Percentiles rank a stretch among this genome's conserved stretches.
Conservation (phyloP, 1,140 invertebrate species). For the Chymomyza costata region DNA sequence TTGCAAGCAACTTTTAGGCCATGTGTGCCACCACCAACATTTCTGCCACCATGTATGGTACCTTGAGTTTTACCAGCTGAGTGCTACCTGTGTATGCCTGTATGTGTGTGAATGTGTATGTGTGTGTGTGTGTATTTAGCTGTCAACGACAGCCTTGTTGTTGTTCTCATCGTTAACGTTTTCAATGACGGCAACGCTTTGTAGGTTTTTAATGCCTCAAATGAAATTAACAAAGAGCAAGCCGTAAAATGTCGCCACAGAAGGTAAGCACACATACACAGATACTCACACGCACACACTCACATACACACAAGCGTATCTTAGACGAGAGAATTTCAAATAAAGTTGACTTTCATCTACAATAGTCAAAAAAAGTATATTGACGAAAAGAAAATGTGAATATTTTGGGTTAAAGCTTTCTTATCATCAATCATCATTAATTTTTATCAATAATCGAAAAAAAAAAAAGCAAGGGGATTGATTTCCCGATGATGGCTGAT, state of each 20-base stretch:
- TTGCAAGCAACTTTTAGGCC: neutral
- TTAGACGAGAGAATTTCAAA: conserved; percentile 61
- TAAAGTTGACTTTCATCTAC: conserved; percentile 39
- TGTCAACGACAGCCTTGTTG: conserved; percentile 47
- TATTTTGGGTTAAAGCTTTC: conserved; percentile 43
- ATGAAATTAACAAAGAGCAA: conserved; percentile 72
- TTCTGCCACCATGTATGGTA: no score
- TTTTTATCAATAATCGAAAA: no score
- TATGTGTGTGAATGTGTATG: conserved; percentile 6
- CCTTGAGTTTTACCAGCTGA: no score
- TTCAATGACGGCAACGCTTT: conserved; percentile 12
- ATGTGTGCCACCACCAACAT: no score
- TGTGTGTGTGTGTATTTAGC: conserved; percentile 52
- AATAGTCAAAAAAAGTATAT: conserved; percentile 10
- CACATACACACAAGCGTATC: conserved; percentile 19
- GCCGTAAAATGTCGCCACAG: conserved; percentile 68
- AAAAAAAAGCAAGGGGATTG: no score
- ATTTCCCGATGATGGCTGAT: no score
- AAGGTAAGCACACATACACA: conserved; percentile 39
- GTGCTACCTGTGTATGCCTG: conserved; percentile 1
- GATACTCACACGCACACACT: conserved; percentile 5
- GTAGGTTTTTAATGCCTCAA: conserved; percentile 70
- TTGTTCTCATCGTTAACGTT: no score
- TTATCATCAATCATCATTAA: no score
- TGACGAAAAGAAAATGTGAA: conserved; percentile 7